Percentiles rank a stretch among this genome's conserved stretches.
phyloP scores from a whole-genome alignment of 2,888 invertebrate genomes.

The Patella caerulea region DNA sequence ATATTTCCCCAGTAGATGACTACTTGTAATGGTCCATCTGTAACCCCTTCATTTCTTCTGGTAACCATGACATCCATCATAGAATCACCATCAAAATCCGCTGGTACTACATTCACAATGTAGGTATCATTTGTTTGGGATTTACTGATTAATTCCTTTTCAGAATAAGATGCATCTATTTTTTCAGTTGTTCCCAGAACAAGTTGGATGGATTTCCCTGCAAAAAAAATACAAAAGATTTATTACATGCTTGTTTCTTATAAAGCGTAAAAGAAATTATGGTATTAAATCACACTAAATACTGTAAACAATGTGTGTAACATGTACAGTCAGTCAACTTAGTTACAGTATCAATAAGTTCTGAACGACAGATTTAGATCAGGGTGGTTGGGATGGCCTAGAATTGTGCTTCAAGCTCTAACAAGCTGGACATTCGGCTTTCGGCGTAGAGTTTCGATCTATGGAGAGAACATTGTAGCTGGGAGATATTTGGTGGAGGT shows the following conservation, averaged over 20 bases:
- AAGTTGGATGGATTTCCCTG: slow-evolving; percentile 49
- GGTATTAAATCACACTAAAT: no score
- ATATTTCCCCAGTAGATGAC: slow-evolving; percentile 56
- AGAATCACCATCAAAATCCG: slow-evolving; percentile 95
- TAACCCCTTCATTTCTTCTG: slow-evolving; percentile 19
- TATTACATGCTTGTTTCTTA: neutral
- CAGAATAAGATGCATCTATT: slow-evolving; percentile 35
- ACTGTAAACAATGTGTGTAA: no score
- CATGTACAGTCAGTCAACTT: no score
- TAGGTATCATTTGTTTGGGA: slow-evolving; percentile 25
- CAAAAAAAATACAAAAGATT: slow-evolving; percentile 22
- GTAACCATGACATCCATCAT: slow-evolving; percentile 91
- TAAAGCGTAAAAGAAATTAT: no score
- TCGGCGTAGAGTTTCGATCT: no score
- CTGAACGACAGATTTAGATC: no score
- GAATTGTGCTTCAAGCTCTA: no score
- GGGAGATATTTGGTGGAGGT: no score
- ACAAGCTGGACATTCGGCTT: no score
- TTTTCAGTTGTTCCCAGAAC: slow-evolving; percentile 49
- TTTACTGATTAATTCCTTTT: slow-evolving; percentile 35
- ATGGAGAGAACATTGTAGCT: no score
- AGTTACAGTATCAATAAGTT: no score
- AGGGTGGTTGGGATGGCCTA: no score
- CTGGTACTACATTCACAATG: slow-evolving; percentile 86
- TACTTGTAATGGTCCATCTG: slow-evolving; percentile 32